Conservation (phyloP, 2,113 vertebrate species). For the Aegotheles bennettii region DNA sequence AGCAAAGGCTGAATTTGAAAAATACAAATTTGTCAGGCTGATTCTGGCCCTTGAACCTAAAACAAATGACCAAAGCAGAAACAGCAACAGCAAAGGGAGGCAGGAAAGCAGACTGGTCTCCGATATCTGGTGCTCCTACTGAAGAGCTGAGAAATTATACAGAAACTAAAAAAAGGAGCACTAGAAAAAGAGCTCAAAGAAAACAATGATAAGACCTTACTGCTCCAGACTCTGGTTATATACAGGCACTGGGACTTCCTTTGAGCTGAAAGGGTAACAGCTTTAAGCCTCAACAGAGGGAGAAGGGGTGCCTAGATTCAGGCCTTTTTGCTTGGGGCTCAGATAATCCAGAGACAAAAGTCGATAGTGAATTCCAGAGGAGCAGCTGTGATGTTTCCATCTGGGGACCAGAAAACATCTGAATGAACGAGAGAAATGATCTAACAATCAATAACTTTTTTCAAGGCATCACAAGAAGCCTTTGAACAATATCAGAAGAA, state of each 20-base stretch:
- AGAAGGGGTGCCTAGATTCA: slow-evolving; percentile 6
- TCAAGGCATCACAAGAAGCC: slow-evolving; percentile 68
- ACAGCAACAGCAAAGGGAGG: neutral
- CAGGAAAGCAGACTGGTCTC: neutral
- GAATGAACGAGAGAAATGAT: slow-evolving; percentile 69
- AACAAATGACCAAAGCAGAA: neutral
- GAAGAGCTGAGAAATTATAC: neutral
- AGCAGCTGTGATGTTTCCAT: slow-evolving; percentile 66
- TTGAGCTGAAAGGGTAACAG: neutral
- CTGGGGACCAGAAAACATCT: slow-evolving; percentile 70
- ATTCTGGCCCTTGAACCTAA: neutral
- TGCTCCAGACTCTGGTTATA: neutral
- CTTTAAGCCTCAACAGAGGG: neutral
- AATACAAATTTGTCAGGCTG: neutral
- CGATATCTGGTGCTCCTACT: neutral
- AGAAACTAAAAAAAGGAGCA: neutral
- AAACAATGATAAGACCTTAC: neutral
- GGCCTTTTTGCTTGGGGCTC: slow-evolving; percentile 36
- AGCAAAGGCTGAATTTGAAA: slow-evolving; percentile 24
- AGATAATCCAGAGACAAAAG: slow-evolving; percentile 63
- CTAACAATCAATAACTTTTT: slow-evolving; percentile 70
- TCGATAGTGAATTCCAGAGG: slow-evolving; percentile 63
- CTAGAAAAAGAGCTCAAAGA: slow-evolving; percentile 2
- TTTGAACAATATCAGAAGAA: slow-evolving; percentile 69
- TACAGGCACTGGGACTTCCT: neutral